Evolutionary conservation across 1,140 invertebrate genomes (phyloP), one percentile per base, ranked within the genome.

Genomic region (Tachypleus tridentatus): DNA sequence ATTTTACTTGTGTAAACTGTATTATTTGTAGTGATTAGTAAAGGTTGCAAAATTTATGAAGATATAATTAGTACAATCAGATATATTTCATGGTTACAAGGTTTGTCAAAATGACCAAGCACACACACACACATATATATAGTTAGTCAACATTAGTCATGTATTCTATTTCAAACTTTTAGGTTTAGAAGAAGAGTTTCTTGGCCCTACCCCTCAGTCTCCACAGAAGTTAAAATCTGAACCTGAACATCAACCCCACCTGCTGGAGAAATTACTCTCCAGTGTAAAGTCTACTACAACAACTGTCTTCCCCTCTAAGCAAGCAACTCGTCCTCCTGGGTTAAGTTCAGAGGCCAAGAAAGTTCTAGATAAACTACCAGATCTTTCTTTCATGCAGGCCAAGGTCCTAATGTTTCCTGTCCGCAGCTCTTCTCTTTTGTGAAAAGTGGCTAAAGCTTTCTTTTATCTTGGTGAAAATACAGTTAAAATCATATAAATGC

Each of bases 381-480:
- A 69, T 62, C 51, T 71, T n/a, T 70, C 68, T 9, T 69, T 67
- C 54, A 67, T 70, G 65, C 58, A 59, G 60, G 68, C 70, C 49
- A 71, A 71, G 60, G 67, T 71, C 56, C 58, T 71, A 5, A 69
- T 69, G 67, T 71, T 68, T 65, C 69, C 69, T 60, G 63, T 70
- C 51, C 62, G 58, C 29, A 64, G 62, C 57, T 29, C 29, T 29
- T 29, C 29, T 29, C 29, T 29, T 29, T 29, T 29, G 29, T 29
- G 29, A 29, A 29, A 29, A 29, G 29, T 29, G 29, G 29, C 29
- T 29, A 29, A 29, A 29, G 29, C 29, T 29, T 29, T 29, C 29
- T 29, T 29, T 29, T 29, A 29, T 29, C 29, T 29, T 29, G 29
- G 29, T 29, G 29, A 29, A 29, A 29, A 29, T 29, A 29, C 29